Base-by-base conservation (phyloP, 2,113 vertebrate species). In the Campylomormyrus tamandua region DNA sequence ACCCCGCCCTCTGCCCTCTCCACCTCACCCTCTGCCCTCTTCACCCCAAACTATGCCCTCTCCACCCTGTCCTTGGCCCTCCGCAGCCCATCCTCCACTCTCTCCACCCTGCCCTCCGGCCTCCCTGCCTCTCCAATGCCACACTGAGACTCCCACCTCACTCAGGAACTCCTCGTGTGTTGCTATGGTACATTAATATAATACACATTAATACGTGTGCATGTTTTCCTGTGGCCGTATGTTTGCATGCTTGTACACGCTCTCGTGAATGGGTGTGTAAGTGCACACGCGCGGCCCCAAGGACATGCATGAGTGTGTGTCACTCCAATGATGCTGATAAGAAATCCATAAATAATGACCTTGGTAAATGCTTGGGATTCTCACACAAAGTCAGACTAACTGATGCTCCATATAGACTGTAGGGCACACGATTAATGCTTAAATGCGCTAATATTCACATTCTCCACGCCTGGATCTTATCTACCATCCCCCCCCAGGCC, bases 281-380 rank as follows among this genome's bases (percentile, higher is more conserved):
- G 45, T 77, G 46, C 24, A 15, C 13, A 21, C 13, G 3, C 13
- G 3, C 21, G 62, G 15, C 27, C 35, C 53, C 87, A 27, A 88
- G 53, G 87, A 62, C 56, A 48, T 42, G 27, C 39, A 8, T 19
- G 2, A 66, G 56, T 42, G 52, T 10, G 8, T n/a, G 52, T 24
- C 39, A 4, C 21, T 17, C 45, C 19, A 13, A 88, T 19, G 62
- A 42, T 15, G 49, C 49, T n/a, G 50, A 89, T 83, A 45, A 84
- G 10, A 11, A 45, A 21, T 3, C 35, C 48, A 8, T 10, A 58
- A 24, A 83, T 89, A 84, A 17, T 0, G 49, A 24, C 50, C 2
- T 53, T 84, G 77, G 42, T 89, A 35, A 89, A 80, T 58, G 50
- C 19, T 84, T 46, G 39, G 77, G 89, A 84, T 89, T 88, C 45